Evolutionary conservation across 2,888 invertebrate species (phyloP).

Genomic region (Leptinotarsa peninsularis): DNA sequence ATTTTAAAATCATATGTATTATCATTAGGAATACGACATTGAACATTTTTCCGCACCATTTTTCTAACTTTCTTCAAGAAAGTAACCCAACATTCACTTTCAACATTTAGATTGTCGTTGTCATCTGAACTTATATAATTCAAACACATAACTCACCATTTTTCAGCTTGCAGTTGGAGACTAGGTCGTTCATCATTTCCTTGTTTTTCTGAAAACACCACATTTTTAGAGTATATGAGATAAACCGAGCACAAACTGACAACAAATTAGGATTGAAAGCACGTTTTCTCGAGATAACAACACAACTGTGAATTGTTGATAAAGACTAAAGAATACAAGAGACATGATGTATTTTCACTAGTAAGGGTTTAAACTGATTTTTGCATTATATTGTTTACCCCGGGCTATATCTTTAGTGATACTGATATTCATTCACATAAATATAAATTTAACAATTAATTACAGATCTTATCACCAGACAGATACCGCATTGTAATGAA

Average conservation of each 20-base stretch:
- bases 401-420: neutral
- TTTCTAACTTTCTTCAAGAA: too few species aligned
- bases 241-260: neutral
- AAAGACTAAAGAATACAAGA: neutral
- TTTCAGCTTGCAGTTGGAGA: constrained; percentile 75
- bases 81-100: too few species aligned
- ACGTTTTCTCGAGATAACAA: neutral
- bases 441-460: neutral
- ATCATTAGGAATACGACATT: too few species aligned
- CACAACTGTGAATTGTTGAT: neutral
- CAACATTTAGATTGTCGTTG: too few species aligned
- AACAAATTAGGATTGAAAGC: neutral
- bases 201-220: constrained; percentile 75
- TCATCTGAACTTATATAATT: neutral
- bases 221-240: constrained; percentile 28
- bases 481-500: neutral
- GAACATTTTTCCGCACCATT: too few species aligned
- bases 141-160: constrained; percentile 69
- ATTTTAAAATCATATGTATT: too few species aligned
- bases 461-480: neutral
- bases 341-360: neutral
- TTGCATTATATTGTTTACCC: neutral
- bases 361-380: neutral
- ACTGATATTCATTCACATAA: neutral
- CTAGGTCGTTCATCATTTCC: constrained; percentile 80